Evolutionary conservation across 2,113 vertebrate species (phyloP), one percentile per base, ranked within the genome.

Genomic region (Zosterops pallidus): DNA sequence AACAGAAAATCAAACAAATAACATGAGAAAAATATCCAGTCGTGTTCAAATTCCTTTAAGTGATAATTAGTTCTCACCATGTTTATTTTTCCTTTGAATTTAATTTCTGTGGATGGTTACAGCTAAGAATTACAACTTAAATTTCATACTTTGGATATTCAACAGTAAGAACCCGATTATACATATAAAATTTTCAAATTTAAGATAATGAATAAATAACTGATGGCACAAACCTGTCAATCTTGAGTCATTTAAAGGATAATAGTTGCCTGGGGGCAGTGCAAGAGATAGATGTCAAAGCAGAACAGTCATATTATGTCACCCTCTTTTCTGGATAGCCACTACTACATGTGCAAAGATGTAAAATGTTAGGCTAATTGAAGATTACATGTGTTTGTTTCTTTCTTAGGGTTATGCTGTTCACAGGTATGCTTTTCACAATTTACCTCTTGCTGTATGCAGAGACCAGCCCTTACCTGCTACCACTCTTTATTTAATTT

Each of bases 1-100:
- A 88, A 42, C 11, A 94, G 37, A 85, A 94, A 92, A 86, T 28
- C 22, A 83, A 94, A 92, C 22, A 75, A 85, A 85, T 39, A 49
- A 52, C 70, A 75, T 44, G 11, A 76, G 37, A 31, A 75, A 72
- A 71, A 82, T 35, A 42, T 14, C 21, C 14, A 33, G 25, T 41
- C 60, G 44, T 41, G 25, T 62, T 85, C 47, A 86, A 28, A 83
- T 93, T 22, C 50, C 9, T 69, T 2, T 28, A 55, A 89, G 65
- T 62, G n/a, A 68, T 63, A 84, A 84, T 70, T 83, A 85, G 14
- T 84, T 90, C 11, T 53, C 31, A 9, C 14, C 2, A 3, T 2
- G 1, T 53, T 90, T 0, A 41, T 44, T 88, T 92, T 80, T 22
- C 25, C 31, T 77, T 80, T 81, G 42, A 81, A 80, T 77, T 86